These are phyloP conservation scores for Ciconia stormi DNA, from an alignment of 2,113 vertebrate genomes.

Conservation along the genomic window DNA sequence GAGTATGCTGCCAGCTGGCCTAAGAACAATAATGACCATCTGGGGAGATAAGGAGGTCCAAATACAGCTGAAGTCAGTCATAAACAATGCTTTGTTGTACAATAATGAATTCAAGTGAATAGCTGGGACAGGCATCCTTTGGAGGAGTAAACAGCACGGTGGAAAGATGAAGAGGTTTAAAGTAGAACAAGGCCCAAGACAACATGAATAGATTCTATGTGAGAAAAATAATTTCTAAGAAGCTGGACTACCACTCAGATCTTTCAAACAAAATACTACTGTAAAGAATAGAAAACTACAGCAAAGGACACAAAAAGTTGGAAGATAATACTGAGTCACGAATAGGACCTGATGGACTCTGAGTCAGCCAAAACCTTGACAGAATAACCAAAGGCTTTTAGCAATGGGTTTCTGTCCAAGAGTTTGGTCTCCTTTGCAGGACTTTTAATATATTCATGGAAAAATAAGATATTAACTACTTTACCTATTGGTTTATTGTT, in stretches of 20 bases:
- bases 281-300: neutral
- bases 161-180: neutral
- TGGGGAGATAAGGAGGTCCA: neutral
- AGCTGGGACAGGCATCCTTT: neutral
- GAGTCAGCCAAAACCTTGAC: neutral
- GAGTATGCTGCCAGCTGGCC: neutral
- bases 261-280: neutral
- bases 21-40: neutral
- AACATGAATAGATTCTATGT: neutral
- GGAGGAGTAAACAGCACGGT: neutral
- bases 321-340: neutral
- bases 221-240: neutral
- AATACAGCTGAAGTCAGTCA: neutral
- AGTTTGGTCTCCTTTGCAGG: neutral
- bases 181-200: neutral
- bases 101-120: neutral
- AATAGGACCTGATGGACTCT: neutral
- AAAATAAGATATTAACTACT: neutral
- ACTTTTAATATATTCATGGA: neutral
- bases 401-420: neutral
- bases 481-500: neutral
- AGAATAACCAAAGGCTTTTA: neutral
- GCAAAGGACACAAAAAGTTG: neutral
- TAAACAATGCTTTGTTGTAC: neutral
- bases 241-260: neutral